phyloP scores from a whole-genome alignment of 92 coral and sea anemone genomes.

The Phenganax stokvisi region DNA sequence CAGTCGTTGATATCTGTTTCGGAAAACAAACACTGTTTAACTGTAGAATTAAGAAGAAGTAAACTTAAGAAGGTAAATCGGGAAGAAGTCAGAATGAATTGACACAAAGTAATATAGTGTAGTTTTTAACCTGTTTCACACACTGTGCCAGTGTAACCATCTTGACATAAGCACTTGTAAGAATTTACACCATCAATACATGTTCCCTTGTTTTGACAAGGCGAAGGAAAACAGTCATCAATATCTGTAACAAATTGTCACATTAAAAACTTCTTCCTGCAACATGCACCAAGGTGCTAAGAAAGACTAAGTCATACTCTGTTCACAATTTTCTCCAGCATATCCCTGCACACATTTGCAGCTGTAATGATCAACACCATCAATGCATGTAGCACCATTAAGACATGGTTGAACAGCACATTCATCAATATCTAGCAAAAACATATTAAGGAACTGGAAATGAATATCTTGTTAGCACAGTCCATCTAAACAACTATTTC shows the following conservation, averaged over 20 bases:
- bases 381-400: conserved; percentile 36
- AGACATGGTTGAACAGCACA: conserved; percentile 35
- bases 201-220: conserved; percentile 2
- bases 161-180: conserved; percentile 25
- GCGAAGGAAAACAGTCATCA: conserved; percentile 15
- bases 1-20: conserved; percentile 23
- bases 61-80: not conserved
- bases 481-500: not conserved
- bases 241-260: conserved; percentile 4
- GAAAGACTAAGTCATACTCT: not conserved
- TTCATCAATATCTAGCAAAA: conserved; percentile 28
- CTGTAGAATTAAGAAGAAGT: not conserved
- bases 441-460: not conserved
- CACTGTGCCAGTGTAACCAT: conserved; percentile 19
- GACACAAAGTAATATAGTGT: no score
- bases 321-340: conserved; percentile 31
- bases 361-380: conserved; percentile 19
- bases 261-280: no score
- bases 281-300: not conserved
- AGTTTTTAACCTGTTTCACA: conserved; percentile 24
- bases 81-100: no score
- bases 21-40: not conserved
- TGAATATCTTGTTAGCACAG: not conserved
- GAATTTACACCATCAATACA: conserved; percentile 36
- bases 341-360: conserved; percentile 33